Percentiles rank a stretch among this genome's conserved stretches.
Conservation (phyloP, 2,888 invertebrate genomes). For the Cryptocephalus primarius region DNA sequence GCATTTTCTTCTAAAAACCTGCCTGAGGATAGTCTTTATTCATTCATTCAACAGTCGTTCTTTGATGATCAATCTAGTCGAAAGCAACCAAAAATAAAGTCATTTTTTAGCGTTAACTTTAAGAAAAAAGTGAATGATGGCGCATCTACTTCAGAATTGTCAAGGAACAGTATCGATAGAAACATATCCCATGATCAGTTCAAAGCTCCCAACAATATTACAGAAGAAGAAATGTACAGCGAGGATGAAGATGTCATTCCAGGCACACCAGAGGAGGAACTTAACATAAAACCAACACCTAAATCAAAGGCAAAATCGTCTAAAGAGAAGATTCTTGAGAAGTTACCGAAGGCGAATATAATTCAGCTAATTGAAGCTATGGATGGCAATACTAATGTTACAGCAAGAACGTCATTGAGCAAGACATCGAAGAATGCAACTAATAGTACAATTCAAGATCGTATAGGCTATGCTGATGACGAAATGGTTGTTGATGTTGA, state of each 20-base stretch:
- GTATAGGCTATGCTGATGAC: constrained; percentile 3
- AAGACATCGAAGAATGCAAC: too few species aligned
- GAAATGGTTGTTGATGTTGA: constrained; percentile 13
- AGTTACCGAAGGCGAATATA: constrained; percentile 18
- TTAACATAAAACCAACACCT: constrained; percentile 5
- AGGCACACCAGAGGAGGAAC: constrained; percentile 12
- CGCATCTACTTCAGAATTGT: constrained; percentile 10
- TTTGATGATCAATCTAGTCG: constrained; percentile 25
- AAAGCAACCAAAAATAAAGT: constrained; percentile 25
- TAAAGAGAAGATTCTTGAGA: constrained; percentile 10
- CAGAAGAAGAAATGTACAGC: background rate
- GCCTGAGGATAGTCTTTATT: constrained; percentile 35
- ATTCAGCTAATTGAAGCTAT: constrained; percentile 21
- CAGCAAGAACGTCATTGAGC: too few species aligned
- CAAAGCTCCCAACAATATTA: background rate
- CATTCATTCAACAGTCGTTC: constrained; percentile 41
- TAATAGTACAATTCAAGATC: background rate
- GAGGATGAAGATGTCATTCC: constrained; percentile 10
- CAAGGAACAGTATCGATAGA: background rate
- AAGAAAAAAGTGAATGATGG: constrained; percentile 7
- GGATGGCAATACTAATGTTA: constrained; percentile 15
- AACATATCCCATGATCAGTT: background rate
- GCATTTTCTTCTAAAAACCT: constrained; percentile 37
- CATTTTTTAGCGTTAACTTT: constrained; percentile 13
- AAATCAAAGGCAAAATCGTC: constrained; percentile 8